These are phyloP conservation scores for Megalopta genalis DNA, from an alignment of 1,140 invertebrate species.

Conservation along the genomic window DNA sequence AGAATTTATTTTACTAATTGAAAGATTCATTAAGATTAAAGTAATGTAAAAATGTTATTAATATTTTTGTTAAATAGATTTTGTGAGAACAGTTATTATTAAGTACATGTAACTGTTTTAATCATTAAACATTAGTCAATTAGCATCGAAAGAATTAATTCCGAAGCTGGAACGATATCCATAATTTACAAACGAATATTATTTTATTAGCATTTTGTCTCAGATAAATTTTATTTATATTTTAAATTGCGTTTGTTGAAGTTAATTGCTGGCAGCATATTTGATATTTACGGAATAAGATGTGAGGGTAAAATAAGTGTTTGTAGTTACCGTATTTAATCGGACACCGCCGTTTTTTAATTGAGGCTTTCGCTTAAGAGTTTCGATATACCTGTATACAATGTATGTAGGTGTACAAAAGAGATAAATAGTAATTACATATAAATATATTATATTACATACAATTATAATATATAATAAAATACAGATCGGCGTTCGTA, in stretches of 20 bases:
- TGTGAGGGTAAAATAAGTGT: slow-evolving; percentile 33
- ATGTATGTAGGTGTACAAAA: slow-evolving; percentile 62
- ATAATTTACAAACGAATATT: neutral
- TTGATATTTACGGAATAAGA: slow-evolving; percentile 26
- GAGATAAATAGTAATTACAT: slow-evolving; percentile 52
- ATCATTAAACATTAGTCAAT: neutral
- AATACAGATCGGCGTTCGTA: slow-evolving; percentile 40
- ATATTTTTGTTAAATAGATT: too few relatives aligned
- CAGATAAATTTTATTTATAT: neutral
- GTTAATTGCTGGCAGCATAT: slow-evolving; percentile 2
- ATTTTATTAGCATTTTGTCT: neutral
- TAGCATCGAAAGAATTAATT: slow-evolving; percentile 10
- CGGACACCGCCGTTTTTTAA: slow-evolving; percentile 45
- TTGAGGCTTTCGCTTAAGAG: slow-evolving; percentile 55
- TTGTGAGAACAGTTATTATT: too few relatives aligned
- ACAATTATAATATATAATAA: slow-evolving; percentile 5
- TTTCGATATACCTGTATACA: slow-evolving; percentile 58
- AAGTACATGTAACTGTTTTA: neutral
- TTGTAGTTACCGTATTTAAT: slow-evolving; percentile 47
- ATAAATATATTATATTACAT: slow-evolving; percentile 52
- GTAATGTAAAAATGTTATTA: too few relatives aligned
- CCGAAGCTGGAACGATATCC: neutral
- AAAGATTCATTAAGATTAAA: too few relatives aligned
- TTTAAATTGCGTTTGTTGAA: slow-evolving; percentile 4
- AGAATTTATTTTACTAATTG: too few relatives aligned